These are phyloP conservation scores for Rhagophthalmus giganteus DNA, from an alignment of 2,888 invertebrate genomes.

Conservation along the genomic window DNA sequence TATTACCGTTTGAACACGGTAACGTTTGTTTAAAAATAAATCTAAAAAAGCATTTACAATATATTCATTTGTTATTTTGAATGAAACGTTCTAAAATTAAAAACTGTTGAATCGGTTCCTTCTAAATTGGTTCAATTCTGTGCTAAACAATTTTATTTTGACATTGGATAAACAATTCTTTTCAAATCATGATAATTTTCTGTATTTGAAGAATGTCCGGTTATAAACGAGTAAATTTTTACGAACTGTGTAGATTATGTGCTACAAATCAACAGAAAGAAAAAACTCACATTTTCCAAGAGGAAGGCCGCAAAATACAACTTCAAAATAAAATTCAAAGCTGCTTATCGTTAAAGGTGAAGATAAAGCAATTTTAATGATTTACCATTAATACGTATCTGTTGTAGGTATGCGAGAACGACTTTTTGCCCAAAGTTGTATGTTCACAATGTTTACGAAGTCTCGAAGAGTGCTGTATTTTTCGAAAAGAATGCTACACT, in stretches of 20 bases:
- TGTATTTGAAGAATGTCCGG: slow-evolving; percentile 60
- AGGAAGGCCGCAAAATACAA: slow-evolving; percentile 66
- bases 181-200: slow-evolving; percentile 1
- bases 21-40: no score
- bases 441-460: slow-evolving; percentile 66
- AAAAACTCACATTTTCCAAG: slow-evolving; percentile 68
- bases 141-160: no score
- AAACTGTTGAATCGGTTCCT: no score
- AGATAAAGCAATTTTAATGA: not conserved
- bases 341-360: slow-evolving; percentile 66
- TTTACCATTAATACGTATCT: not conserved
- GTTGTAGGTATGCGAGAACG: slow-evolving; percentile 66
- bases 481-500: slow-evolving; percentile 65
- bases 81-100: no score
- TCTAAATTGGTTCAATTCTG: no score
- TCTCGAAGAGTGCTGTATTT: slow-evolving; percentile 64
- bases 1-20: no score
- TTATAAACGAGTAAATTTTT: slow-evolving; percentile 71
- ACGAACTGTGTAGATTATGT: slow-evolving; percentile 71
- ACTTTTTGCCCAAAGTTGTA: slow-evolving; percentile 70
- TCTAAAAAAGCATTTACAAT: no score
- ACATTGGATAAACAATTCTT: slow-evolving; percentile 16
- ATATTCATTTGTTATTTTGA: no score
- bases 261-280: slow-evolving; percentile 68
- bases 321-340: slow-evolving; percentile 67